Conservation (phyloP, 2,888 invertebrate genomes). For the Plebejus argus region DNA sequence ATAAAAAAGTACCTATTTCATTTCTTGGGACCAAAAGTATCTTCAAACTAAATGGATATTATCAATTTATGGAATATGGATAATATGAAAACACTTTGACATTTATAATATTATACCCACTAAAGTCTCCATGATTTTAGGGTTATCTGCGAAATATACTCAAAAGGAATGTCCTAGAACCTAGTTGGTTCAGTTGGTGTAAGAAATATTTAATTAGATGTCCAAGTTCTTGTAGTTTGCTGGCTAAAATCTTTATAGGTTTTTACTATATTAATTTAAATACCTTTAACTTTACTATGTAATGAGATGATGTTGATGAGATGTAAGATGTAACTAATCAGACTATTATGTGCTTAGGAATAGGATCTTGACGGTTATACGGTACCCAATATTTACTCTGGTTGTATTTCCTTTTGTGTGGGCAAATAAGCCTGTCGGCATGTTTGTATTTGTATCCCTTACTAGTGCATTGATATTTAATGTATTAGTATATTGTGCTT, state of each 20-base stretch:
- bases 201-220: background rate
- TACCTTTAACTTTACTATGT: background rate
- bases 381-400: conserved; percentile 3
- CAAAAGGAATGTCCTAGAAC: too few relatives aligned
- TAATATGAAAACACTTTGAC: too few relatives aligned
- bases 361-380: background rate
- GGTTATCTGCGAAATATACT: too few relatives aligned
- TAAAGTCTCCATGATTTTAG: too few relatives aligned
- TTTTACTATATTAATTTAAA: background rate
- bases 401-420: conserved; percentile 3
- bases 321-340: conserved; percentile 10
- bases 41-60: too few relatives aligned
- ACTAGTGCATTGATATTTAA: background rate
- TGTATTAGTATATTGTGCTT: background rate
- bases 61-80: too few relatives aligned
- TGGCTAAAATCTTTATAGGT: background rate
- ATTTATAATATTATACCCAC: too few relatives aligned
- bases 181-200: too few relatives aligned
- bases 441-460: background rate
- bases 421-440: background rate
- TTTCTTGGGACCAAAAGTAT: too few relatives aligned
- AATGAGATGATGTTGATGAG: too few relatives aligned
- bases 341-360: conserved; percentile 1
- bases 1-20: too few relatives aligned
- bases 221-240: background rate